These are phyloP conservation scores for Notoglanidium macrostoma DNA, from an alignment of 2,797 vertebrate genomes.

Conservation along the genomic window DNA sequence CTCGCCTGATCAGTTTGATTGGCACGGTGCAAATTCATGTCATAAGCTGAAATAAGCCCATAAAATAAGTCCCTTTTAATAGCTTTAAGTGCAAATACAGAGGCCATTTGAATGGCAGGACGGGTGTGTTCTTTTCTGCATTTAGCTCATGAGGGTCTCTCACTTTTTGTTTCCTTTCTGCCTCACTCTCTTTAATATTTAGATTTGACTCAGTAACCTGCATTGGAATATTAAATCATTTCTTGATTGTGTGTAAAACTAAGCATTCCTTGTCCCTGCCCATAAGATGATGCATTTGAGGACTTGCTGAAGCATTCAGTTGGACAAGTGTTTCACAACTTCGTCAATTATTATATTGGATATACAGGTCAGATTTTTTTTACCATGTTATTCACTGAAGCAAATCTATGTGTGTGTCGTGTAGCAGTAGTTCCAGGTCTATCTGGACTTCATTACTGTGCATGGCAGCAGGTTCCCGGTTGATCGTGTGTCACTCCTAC, in stretches of 20 bases:
- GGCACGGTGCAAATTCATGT: constrained; percentile 41
- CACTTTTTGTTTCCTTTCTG: neutral
- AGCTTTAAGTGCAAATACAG: neutral
- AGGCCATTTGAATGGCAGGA: neutral
- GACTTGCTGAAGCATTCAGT: neutral
- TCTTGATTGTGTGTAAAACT: constrained; percentile 34
- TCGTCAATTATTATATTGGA: neutral
- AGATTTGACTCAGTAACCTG: constrained; percentile 12
- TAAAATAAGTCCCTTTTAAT: constrained; percentile 28
- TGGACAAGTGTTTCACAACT: neutral
- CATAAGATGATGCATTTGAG: constrained; percentile 27
- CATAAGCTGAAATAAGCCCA: constrained; percentile 3
- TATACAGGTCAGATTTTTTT: neutral
- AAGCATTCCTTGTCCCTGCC: constrained; percentile 40
- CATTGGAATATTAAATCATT: constrained; percentile 42
- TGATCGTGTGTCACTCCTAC: constrained; percentile 25
- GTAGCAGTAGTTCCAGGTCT: constrained; percentile 20
- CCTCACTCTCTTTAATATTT: constrained; percentile 3
- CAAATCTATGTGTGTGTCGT: neutral
- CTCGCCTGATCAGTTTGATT: constrained; percentile 34
- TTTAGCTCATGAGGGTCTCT: constrained; percentile 20
- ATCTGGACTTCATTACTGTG: constrained; percentile 36
- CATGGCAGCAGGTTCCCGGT: constrained; percentile 11
- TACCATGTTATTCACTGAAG: neutral
- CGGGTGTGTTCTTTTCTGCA: constrained; percentile 11